Conservation (phyloP, 1,140 invertebrate species). For the Penaeus chinensis region DNA sequence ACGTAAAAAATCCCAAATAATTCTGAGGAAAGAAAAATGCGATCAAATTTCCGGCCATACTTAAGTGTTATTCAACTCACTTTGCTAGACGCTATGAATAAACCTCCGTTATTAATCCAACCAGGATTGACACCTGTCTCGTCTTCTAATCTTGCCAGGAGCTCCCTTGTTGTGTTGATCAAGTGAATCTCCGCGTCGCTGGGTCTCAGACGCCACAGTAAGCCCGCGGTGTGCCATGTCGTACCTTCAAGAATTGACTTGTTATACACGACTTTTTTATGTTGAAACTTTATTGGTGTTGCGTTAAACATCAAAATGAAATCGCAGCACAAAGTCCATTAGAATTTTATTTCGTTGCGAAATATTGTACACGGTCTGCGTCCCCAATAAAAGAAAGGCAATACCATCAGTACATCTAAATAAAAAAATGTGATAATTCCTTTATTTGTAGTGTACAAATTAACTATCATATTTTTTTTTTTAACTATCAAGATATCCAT, state of each 20-base stretch:
- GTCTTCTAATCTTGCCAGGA: slow-evolving; percentile 78
- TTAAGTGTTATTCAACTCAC: slow-evolving; percentile 68
- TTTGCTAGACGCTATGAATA: slow-evolving; percentile 84
- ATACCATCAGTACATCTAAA: too few species aligned
- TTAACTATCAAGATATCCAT: too few species aligned
- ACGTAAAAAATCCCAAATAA: neutral
- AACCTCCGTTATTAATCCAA: slow-evolving; percentile 88
- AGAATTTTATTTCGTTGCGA: too few species aligned
- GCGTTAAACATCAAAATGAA: neutral
- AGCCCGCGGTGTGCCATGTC: slow-evolving; percentile 86
- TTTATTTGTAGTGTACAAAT: too few species aligned
- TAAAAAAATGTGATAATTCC: too few species aligned
- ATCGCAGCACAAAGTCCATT: too few species aligned
- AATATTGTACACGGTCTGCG: too few species aligned
- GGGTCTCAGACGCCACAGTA: slow-evolving; percentile 85
- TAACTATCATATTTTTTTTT: too few species aligned
- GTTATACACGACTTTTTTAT: neutral
- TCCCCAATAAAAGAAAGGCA: too few species aligned
- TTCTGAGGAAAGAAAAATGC: neutral
- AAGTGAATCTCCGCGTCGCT: slow-evolving; percentile 85
- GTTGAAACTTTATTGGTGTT: neutral
- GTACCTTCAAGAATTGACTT: slow-evolving; percentile 70
- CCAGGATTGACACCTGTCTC: slow-evolving; percentile 85
- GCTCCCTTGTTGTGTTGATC: slow-evolving; percentile 76
- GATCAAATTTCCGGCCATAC: neutral